Conservation (phyloP, 2,888 invertebrate species). For the Drosophila cognata region DNA sequence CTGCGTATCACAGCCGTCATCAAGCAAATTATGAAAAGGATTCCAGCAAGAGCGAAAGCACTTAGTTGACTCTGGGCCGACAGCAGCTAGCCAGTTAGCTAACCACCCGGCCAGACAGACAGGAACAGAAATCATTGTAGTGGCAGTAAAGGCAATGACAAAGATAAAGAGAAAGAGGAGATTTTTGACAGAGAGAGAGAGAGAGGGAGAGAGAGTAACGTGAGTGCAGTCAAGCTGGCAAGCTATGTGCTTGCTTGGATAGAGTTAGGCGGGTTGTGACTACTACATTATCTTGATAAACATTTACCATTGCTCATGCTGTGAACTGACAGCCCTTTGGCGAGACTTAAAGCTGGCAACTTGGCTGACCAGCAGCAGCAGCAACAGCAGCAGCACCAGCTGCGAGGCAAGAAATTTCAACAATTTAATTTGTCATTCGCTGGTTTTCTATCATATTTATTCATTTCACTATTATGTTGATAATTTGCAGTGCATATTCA, state of each 20-base stretch:
- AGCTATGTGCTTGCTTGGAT: constrained; percentile 38
- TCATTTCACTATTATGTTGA: constrained; percentile 11
- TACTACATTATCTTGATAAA: constrained; percentile 78
- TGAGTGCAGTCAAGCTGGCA: constrained; percentile 62
- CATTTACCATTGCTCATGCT: constrained; percentile 52
- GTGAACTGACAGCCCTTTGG: constrained; percentile 33
- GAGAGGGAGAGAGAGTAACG: constrained; percentile 53
- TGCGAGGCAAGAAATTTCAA: constrained; percentile 31
- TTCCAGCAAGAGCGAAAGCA: constrained; percentile 27
- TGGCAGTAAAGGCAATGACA: constrained; percentile 57
- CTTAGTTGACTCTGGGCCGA: constrained; percentile 45
- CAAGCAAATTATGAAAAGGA: constrained; percentile 77
- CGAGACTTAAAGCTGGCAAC: constrained; percentile 23
- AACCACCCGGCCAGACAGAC: constrained; percentile 14
- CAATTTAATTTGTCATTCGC: constrained; percentile 65
- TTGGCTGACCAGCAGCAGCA: constrained; percentile 35
- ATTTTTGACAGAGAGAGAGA: background rate
- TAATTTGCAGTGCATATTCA: constrained; percentile 20
- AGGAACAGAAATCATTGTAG: constrained; percentile 56
- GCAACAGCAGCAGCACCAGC: constrained; percentile 4
- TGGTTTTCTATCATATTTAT: constrained; percentile 32
- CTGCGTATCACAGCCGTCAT: constrained; percentile 62
- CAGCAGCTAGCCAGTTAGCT: constrained; percentile 16
- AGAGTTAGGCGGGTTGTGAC: constrained; percentile 62
- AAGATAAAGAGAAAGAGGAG: constrained; percentile 17